Evolutionary conservation across 2,797 vertebrate species (phyloP), one percentile per base, ranked within the genome.

Genomic region (Ceryle rudis): DNA sequence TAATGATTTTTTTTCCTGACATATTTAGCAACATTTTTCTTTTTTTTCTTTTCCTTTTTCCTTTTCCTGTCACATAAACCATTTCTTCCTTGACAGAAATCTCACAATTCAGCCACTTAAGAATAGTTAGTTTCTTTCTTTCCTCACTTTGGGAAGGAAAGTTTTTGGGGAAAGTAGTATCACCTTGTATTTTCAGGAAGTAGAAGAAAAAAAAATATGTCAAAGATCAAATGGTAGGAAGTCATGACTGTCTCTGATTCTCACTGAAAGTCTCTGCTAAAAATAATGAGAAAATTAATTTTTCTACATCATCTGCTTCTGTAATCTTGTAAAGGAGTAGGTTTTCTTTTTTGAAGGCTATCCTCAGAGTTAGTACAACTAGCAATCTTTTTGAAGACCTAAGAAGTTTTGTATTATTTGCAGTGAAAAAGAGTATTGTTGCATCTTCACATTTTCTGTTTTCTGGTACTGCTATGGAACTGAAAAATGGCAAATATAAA

Each of bases 111-210:
- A 83, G 19, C 21, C 25, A 21, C 62, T 86, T 83, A 20, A 80
- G 35, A 86, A 54, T 66, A 73, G 58, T 78, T 25, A 31, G 22
- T 14, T 13, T 55, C 41, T 90, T 26, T 70, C 18, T 55, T 65
- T 62, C 37, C 58, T 89, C 35, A 7, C 12, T 84, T 55, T 37
- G 35, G 31, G 51, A 79, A 92, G 65, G 51, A 93, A 80, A 23
- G 14, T 28, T 86, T 92, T 72, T 47, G 28, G 55, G 35, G 78
- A 90, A 93, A 92, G 74, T 85, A 52, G n/a, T 89, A 85, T 96
- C 42, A n/a, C 42, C 20, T 44, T 69, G 6, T 73, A 26, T 88
- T 91, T 83, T 69, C 58, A 72, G 83, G 73, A 95, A 95, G 57
- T 39, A 71, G 35, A 88, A 83, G 23, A 18, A 89, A 85, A 92